Base-by-base conservation (phyloP, 2,888 invertebrate species). In the Drosophila mulleri region DNA sequence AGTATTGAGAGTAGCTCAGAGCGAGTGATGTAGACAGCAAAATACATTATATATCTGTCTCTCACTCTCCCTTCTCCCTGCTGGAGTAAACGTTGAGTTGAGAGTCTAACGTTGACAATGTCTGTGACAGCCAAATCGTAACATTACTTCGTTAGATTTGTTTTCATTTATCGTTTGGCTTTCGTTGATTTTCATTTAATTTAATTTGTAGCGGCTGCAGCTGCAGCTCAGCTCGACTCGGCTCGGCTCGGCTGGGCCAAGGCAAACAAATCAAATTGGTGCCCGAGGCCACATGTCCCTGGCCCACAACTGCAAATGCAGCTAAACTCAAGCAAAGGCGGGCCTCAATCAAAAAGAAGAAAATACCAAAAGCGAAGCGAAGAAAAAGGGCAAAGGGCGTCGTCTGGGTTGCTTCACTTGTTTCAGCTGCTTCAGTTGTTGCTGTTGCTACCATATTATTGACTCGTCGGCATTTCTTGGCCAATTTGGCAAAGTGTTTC, bases 401-500 rank as follows among this genome's bases (percentile, higher is more conserved):
- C 64, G 77, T 85, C 68, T 84, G 70, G 60, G 63, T 56, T 52
- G 53, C 45, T 32, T 32, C 32, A 32, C 32, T 32, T 11, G 32
- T 2, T 32, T 32, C 32, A 32, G 48, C n/a, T 32, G 48, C 18
- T 9, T 18, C 29, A 29, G 35, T 35, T 37, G 52, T 20, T 14
- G 18, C 35, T 20, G 52, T 37, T 37, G 52, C 23, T 53, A 37
- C 23, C 37, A 53, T 79, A 72, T 79, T 79, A 79, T 80, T 80
- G 80, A 75, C 76, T 80, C 72, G 71, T 64, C 66, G 69, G 72
- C 80, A 82, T 82, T 83, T 84, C 83, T 85, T 88, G 80, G 83
- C 88, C 86, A 87, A 87, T 87, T 87, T 89, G 80, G 72, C 83
- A 89, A 88, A 86, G 85, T 86, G 87, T 88, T 86, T 88, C 54